Percentiles rank a stretch among this genome's conserved stretches.
Conservation (phyloP, 2,113 vertebrate genomes). For the Gallinago paraguaiae region DNA sequence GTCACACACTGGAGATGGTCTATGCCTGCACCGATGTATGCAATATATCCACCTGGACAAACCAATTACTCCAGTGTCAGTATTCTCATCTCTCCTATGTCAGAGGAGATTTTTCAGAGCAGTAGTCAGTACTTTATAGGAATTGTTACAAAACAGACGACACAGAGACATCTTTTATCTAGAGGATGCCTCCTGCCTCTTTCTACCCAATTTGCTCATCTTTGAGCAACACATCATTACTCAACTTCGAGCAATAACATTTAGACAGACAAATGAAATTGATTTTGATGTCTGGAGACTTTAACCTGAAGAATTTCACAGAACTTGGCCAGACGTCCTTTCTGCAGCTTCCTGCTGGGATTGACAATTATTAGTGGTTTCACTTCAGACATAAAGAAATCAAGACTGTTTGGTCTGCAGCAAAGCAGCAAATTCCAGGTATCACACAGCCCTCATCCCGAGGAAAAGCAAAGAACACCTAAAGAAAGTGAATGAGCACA, state of each 20-base stretch:
- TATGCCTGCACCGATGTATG: not conserved
- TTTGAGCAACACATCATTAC: not conserved
- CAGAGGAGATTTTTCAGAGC: not conserved
- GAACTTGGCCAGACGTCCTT: not conserved
- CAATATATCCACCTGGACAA: not conserved
- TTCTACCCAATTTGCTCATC: not conserved
- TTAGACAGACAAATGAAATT: constrained; percentile 21
- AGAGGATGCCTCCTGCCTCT: not conserved
- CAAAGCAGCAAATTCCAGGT: not conserved
- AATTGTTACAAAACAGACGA: not conserved
- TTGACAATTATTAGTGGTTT: not conserved
- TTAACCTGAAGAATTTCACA: not conserved
- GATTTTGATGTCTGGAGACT: not conserved
- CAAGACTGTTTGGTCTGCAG: not conserved
- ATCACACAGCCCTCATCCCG: not conserved
- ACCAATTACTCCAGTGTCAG: not conserved
- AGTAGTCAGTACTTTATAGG: not conserved
- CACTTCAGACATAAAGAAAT: not conserved
- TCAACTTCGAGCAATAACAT: not conserved
- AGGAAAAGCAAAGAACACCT: not conserved
- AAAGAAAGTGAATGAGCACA: not conserved
- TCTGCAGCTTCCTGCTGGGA: not conserved
- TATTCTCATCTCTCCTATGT: not conserved
- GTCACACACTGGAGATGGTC: not conserved
- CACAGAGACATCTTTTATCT: not conserved